phyloP scores from a whole-genome alignment of 2,888 invertebrate genomes.

The Mythimna ferrago region DNA sequence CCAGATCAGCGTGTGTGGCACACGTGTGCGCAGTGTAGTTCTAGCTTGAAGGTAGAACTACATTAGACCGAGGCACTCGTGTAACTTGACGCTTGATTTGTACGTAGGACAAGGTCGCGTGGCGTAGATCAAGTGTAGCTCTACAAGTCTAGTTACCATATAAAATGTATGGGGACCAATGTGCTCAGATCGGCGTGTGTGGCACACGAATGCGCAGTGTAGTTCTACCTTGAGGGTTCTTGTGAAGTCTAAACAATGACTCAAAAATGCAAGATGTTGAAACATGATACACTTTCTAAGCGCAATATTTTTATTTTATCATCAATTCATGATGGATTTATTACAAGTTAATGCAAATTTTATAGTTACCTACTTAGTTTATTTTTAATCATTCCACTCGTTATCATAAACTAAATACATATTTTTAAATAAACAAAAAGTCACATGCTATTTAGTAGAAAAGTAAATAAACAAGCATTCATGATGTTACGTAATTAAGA shows the following conservation, averaged over 20 bases:
- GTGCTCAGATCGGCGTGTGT: no score
- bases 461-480: slow-evolving; percentile 3
- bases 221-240: not conserved
- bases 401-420: slow-evolving; percentile 18
- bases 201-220: no score
- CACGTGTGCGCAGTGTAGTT: no score
- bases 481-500: not conserved
- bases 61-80: no score
- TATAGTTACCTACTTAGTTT: not conserved
- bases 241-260: not conserved
- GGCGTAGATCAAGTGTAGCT: no score
- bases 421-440: not conserved
- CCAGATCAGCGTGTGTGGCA: no score
- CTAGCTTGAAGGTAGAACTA: no score
- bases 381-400: not conserved
- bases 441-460: not conserved
- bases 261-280: not conserved
- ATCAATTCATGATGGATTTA: not conserved
- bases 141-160: no score
- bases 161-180: no score
- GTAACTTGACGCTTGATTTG: no score
- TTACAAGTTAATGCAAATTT: slow-evolving; percentile 1
- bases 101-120: no score
- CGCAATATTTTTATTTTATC: not conserved
- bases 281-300: slow-evolving; percentile 9